These are phyloP conservation scores for Teleogryllus occipitalis DNA, from an alignment of 1,140 invertebrate genomes.

Conservation along the genomic window DNA sequence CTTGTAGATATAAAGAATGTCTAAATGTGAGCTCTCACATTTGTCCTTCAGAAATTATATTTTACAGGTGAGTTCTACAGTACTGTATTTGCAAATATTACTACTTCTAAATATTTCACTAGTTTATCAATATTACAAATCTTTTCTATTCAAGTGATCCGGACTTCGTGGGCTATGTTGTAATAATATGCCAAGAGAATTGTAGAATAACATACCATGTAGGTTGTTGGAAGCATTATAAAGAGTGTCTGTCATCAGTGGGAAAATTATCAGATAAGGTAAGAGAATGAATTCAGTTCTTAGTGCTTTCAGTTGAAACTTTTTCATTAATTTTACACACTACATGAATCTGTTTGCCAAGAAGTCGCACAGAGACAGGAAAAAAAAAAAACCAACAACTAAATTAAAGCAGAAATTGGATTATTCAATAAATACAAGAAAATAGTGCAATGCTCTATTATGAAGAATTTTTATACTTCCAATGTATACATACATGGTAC, in stretches of 20 bases:
- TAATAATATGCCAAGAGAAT: slow-evolving; percentile 25
- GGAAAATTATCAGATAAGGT: slow-evolving; percentile 24
- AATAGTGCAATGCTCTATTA: no score
- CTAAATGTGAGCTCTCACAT: slow-evolving; percentile 22
- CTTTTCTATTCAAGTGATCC: slow-evolving; percentile 22
- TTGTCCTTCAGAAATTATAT: slow-evolving; percentile 22
- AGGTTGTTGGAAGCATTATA: slow-evolving; percentile 26
- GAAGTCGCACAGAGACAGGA: no score
- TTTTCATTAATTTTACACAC: no score
- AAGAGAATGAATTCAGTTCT: not conserved
- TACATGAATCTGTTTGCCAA: no score
- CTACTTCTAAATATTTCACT: not conserved
- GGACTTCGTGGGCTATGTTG: slow-evolving; percentile 25
- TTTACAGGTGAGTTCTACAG: slow-evolving; percentile 18
- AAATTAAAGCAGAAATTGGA: no score
- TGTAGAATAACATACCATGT: slow-evolving; percentile 26
- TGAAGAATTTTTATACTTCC: no score
- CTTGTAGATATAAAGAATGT: slow-evolving; percentile 24
- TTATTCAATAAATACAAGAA: no score
- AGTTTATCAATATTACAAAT: slow-evolving; percentile 10
- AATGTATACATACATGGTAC: no score
- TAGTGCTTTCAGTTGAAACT: no score
- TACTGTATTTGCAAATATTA: not conserved
- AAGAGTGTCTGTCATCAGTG: slow-evolving; percentile 17
- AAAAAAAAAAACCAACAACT: no score